Conservation (phyloP, 2,888 invertebrate genomes). For the Cyclophora punctaria region DNA sequence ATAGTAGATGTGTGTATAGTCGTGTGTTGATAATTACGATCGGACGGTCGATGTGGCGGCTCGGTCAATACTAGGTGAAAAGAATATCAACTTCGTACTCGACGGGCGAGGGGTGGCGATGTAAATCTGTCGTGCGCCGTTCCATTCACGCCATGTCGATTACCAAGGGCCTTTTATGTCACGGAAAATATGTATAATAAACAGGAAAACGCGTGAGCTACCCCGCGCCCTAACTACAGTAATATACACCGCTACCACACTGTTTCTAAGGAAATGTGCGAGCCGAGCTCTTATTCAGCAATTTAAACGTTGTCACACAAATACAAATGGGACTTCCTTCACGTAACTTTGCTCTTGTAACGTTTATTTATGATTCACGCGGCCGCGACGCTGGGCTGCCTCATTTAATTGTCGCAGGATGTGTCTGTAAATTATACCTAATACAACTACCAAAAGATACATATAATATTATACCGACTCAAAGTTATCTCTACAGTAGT, state of each 20-base stretch:
- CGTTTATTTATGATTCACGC: conserved; percentile 8
- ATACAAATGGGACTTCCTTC: neutral
- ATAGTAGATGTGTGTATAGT: no score
- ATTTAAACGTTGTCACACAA: no score
- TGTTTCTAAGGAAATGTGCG: conserved; percentile 13
- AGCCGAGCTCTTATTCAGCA: conserved; percentile 2
- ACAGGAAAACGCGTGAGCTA: conserved; percentile 43
- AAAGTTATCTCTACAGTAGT: no score
- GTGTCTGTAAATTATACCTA: no score
- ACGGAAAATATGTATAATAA: conserved; percentile 19
- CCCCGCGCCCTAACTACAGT: conserved; percentile 13
- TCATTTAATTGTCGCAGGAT: no score
- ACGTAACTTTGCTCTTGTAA: no score
- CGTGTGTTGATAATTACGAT: no score
- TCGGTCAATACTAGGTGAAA: no score
- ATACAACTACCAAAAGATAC: no score
- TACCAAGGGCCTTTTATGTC: conserved; percentile 31
- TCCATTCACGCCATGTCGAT: conserved; percentile 38
- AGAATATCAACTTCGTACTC: no score
- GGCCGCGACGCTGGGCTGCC: neutral
- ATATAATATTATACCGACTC: no score
- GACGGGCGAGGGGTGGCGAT: conserved; percentile 16
- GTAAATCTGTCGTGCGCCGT: conserved; percentile 34
- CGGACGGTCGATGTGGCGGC: no score
- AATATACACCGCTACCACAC: conserved; percentile 4